Base-by-base conservation (phyloP, 2,113 vertebrate genomes). In the Tychaedon coryphoeus region DNA sequence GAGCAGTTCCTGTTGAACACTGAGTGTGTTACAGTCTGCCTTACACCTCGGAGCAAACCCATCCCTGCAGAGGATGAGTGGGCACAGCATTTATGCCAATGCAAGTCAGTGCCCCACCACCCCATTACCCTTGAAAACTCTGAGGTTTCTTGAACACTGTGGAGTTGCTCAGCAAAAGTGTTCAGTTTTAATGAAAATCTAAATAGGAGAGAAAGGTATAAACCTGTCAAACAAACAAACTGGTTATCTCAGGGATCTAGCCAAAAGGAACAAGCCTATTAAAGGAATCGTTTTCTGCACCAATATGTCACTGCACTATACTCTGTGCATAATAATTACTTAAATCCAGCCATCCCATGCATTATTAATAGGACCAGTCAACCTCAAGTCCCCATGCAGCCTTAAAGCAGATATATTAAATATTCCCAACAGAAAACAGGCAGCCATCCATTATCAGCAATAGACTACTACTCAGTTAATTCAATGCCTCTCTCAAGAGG, bases 161-260 rank as follows among this genome's bases (percentile, higher is more conserved):
- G 28, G 48, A 67, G 45, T 14, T 60, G 57, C 65, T 95, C 72
- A 88, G 90, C 75, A 84, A 71, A 87, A 90, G 13, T 5, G 2
- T 86, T 94, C 51, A 14, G 60, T 64, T 90, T 88, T 93, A 88
- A 80, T 81, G 40, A 78, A 96, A 94, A 90, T n/a, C n/a, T 64
- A 71, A 80, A 10, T 23, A 67, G 70, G 54, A n/a, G 14, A 8
- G 25, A 61, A 92, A 72, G 70, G 72, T 64, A 90, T 90, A 95
- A 96, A 92, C 43, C 93, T 94, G 90, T 93, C 96, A 96, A 90
- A 86, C 86, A 96, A 96, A 93, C 78, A 88, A 96, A 88, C 85
- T 71, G 78, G 88, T 75, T 95, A 88, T 90, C 92, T 64, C 81
- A 93, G 76, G 72, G 90, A 95, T 95, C 95, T 86, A 83, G 79